These are phyloP conservation scores for Spea hammondii DNA, from an alignment of 2,797 vertebrate genomes.

Conservation along the genomic window DNA sequence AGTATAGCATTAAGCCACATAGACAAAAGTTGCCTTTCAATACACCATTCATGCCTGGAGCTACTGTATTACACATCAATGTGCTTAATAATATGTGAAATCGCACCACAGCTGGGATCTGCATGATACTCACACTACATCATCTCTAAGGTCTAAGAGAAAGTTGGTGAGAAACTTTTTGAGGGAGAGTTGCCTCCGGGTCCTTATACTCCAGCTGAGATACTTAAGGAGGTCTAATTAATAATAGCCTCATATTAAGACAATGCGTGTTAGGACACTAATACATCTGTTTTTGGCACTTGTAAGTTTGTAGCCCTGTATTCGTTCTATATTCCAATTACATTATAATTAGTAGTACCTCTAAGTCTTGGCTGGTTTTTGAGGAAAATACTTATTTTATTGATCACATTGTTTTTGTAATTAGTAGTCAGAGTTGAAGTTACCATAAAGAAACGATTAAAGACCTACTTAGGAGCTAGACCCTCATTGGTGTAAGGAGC, in stretches of 20 bases:
- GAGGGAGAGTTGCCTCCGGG: conserved; percentile 19
- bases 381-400: no score
- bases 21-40: conserved; percentile 14
- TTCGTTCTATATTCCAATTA: no score
- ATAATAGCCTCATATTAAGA: conserved; percentile 23
- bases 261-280: conserved; percentile 34
- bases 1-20: conserved; percentile 2
- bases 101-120: conserved; percentile 42
- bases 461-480: no score
- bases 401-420: no score
- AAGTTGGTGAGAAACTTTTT: conserved; percentile 35
- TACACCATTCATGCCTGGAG: conserved; percentile 24
- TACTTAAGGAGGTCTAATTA: conserved; percentile 34
- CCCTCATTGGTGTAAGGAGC: no score
- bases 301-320: conserved; percentile 11
- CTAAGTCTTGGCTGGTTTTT: no score
- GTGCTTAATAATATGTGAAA: conserved; percentile 43
- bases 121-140: conserved; percentile 32
- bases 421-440: no score
- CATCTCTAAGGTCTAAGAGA: conserved; percentile 31
- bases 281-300: conserved; percentile 29
- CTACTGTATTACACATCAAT: conserved; percentile 26
- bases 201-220: conserved; percentile 41
- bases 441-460: no score
- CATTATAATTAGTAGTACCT: no score